A percentile compares a stretch with the other conserved stretches of the same genome.
Evolutionary conservation across 2,888 invertebrate genomes (phyloP).

Genomic region (Perizoma flavofasciatum): DNA sequence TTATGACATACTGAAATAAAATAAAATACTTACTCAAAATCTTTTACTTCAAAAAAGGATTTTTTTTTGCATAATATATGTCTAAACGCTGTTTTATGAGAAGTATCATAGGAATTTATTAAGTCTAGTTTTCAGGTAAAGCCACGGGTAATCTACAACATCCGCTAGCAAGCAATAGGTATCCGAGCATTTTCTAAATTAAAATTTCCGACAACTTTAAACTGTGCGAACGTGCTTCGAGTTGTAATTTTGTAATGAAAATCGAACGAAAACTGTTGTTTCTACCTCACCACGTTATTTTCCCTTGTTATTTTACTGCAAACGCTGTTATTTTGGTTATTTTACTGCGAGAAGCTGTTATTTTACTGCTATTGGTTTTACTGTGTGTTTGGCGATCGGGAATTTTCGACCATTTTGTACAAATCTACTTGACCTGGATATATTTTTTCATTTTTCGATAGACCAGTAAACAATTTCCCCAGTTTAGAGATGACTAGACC

Average conservation of each 20-base stretch:
- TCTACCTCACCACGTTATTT: constrained; percentile 11
- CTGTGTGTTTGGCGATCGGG: not conserved
- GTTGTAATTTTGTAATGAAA: constrained; percentile 21
- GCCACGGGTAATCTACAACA: not conserved
- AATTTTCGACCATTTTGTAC: not conserved
- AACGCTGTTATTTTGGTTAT: constrained; percentile 8
- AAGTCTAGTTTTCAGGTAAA: not conserved
- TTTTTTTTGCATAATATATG: too few relatives aligned
- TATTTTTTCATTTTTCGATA: too few relatives aligned
- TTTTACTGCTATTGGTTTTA: constrained; percentile 12
- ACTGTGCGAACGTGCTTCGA: constrained; percentile 20
- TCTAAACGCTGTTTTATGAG: too few relatives aligned
- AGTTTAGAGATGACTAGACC: too few relatives aligned
- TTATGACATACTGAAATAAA: constrained; percentile 8
- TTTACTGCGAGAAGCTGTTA: constrained; percentile 3
- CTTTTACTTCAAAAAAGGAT: not conserved
- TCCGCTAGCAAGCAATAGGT: constrained; percentile 1
- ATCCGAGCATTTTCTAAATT: constrained; percentile 13
- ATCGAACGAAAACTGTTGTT: constrained; percentile 15
- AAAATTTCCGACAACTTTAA: constrained; percentile 10
- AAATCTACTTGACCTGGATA: too few relatives aligned
- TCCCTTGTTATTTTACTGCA: constrained; percentile 4
- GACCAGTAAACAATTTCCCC: too few relatives aligned
- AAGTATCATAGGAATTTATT: not conserved
- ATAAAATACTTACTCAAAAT: too few relatives aligned